Evolutionary conservation across 1,140 invertebrate species (phyloP).

Genomic region (Heliothis subflexa): DNA sequence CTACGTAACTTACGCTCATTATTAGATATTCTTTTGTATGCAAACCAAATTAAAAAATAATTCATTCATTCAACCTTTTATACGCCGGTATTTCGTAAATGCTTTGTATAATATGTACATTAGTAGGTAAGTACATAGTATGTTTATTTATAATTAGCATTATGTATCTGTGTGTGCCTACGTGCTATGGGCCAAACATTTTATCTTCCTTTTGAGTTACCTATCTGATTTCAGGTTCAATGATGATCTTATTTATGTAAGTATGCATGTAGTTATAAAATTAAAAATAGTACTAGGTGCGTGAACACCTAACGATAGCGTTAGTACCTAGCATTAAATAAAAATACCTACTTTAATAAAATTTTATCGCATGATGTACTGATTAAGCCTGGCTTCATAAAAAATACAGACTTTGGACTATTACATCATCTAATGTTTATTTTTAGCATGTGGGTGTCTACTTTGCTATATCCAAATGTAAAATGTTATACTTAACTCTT

Average conservation of each 20-base stretch:
- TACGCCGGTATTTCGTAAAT: neutral
- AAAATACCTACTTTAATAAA: no score
- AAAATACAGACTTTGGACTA: no score
- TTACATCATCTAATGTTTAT: no score
- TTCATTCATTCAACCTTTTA: constrained; percentile 4
- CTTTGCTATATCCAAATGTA: no score
- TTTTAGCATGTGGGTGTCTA: no score
- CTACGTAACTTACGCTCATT: constrained; percentile 1
- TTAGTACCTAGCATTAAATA: no score
- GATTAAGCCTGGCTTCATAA: no score
- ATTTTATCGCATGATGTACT: no score
- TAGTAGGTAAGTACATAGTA: neutral
- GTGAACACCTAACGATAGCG: neutral
- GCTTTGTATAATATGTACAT: neutral
- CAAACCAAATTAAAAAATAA: constrained; percentile 31
- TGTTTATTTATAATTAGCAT: constrained; percentile 13
- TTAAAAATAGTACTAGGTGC: neutral
- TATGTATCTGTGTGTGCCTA: neutral
- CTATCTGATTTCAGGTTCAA: neutral
- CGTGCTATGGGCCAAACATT: constrained; percentile 6
- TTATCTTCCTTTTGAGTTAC: neutral
- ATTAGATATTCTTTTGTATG: constrained; percentile 23
- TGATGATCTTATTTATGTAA: neutral
- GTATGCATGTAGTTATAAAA: no score
- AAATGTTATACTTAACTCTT: no score